A percentile compares a stretch with the other conserved stretches of the same genome.
Conservation (phyloP, 2,888 invertebrate species). For the Metellina segmentata region DNA sequence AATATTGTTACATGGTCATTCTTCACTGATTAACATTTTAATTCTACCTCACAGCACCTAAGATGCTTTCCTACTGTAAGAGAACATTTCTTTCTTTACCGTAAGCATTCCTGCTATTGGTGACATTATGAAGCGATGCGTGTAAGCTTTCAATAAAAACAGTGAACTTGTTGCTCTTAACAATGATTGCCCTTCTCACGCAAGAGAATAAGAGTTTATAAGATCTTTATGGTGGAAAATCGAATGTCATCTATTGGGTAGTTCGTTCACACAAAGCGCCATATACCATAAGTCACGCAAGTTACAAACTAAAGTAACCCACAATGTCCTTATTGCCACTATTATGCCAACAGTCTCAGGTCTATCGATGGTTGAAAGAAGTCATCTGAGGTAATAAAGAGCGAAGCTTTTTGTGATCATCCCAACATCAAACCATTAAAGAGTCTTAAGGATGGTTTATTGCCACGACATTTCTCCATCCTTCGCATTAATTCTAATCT, state of each 20-base stretch:
- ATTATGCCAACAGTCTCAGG: constrained; percentile 8
- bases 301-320: not conserved
- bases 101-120: not conserved
- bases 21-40: too few relatives aligned
- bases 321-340: not conserved
- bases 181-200: not conserved
- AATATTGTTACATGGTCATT: too few relatives aligned
- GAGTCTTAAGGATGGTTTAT: constrained; percentile 13
- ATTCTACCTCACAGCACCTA: too few relatives aligned
- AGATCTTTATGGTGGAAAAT: not conserved
- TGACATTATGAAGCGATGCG: not conserved
- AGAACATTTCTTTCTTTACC: too few relatives aligned
- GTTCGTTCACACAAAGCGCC: constrained; percentile 18
- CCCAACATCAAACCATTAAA: not conserved
- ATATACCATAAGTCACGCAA: constrained; percentile 19
- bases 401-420: constrained; percentile 14
- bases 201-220: not conserved
- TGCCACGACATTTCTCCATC: not conserved
- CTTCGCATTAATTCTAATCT: not conserved
- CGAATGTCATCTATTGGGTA: constrained; percentile 4
- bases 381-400: constrained; percentile 5
- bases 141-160: not conserved
- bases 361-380: not conserved
- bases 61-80: too few relatives aligned
- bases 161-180: not conserved